Conservation (phyloP, 2,113 vertebrate genomes). For the Apteryx mantelli region DNA sequence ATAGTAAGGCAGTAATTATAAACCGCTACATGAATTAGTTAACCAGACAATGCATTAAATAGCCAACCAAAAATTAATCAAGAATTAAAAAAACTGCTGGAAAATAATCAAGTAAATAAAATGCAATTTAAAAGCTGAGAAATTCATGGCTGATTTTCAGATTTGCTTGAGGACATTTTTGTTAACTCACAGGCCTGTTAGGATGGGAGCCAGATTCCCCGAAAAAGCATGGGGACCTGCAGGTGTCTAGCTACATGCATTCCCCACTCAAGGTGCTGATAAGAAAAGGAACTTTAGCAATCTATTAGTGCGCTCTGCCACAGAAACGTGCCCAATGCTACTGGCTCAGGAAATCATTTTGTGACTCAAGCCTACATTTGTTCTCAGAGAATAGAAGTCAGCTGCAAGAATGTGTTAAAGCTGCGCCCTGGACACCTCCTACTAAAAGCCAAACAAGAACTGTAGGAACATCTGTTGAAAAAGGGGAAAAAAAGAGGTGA, state of each 20-base stretch:
- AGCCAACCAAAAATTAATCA: slow-evolving; percentile 62
- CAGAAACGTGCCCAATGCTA: neutral
- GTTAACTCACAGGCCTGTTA: neutral
- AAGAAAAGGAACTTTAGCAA: neutral
- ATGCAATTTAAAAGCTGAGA: neutral
- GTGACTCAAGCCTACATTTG: neutral
- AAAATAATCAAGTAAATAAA: slow-evolving; percentile 43
- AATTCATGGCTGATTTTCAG: neutral
- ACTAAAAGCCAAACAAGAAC: neutral
- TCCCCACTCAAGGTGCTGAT: neutral
- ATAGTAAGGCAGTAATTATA: slow-evolving; percentile 73
- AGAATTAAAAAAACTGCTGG: slow-evolving; percentile 22
- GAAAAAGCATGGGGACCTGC: neutral
- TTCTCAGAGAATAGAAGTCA: neutral
- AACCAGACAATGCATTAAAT: slow-evolving; percentile 69
- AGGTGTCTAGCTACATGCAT: neutral
- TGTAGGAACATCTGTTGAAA: neutral
- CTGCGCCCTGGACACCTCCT: neutral
- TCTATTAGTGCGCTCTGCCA: rapidly evolving
- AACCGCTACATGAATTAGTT: slow-evolving; percentile 75
- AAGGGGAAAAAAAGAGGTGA: neutral
- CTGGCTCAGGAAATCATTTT: neutral
- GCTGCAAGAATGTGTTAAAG: neutral
- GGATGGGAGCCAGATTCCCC: neutral
- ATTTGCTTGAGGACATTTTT: neutral